Evolutionary conservation across 2,888 invertebrate genomes (phyloP).

Genomic region (Eupeodes latifasciatus): DNA sequence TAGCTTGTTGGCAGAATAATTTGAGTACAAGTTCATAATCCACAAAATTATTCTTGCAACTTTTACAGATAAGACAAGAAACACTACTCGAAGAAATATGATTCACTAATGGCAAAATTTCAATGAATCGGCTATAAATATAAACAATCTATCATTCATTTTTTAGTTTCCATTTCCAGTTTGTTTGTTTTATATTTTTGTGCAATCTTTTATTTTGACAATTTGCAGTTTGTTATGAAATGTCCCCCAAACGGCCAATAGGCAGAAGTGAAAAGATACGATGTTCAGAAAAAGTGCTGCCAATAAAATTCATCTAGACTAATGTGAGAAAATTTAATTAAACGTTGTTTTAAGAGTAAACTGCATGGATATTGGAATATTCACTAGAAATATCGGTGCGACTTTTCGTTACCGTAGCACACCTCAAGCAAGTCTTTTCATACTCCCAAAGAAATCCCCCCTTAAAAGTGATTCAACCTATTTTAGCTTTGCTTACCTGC

Average conservation of each 20-base stretch:
- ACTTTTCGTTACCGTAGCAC: too few species aligned
- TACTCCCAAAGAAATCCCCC: too few species aligned
- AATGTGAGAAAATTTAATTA: too few species aligned
- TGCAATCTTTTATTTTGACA: slow-evolving; percentile 37
- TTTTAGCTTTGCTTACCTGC: too few species aligned
- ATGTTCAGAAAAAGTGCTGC: neutral
- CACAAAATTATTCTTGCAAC: neutral
- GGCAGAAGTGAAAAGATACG: neutral
- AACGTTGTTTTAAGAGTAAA: too few species aligned
- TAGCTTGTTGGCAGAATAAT: slow-evolving; percentile 16
- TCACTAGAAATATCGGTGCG: too few species aligned
- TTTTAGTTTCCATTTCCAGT: too few species aligned
- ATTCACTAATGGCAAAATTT: slow-evolving; percentile 12
- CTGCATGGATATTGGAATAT: too few species aligned
- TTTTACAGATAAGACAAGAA: neutral
- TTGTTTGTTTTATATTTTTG: slow-evolving; percentile 2
- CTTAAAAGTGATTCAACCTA: too few species aligned
- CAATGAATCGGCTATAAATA: neutral
- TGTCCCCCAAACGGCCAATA: neutral
- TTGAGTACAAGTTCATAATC: slow-evolving; percentile 30
- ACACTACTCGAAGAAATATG: neutral
- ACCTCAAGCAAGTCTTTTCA: too few species aligned
- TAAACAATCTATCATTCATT: slow-evolving; percentile 7
- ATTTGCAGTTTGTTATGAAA: slow-evolving; percentile 17
- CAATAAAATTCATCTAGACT: too few species aligned